Evolutionary conservation across 2,797 vertebrate genomes (phyloP), one percentile per base, ranked within the genome.

Genomic region (Melanogrammus aeglefinus): DNA sequence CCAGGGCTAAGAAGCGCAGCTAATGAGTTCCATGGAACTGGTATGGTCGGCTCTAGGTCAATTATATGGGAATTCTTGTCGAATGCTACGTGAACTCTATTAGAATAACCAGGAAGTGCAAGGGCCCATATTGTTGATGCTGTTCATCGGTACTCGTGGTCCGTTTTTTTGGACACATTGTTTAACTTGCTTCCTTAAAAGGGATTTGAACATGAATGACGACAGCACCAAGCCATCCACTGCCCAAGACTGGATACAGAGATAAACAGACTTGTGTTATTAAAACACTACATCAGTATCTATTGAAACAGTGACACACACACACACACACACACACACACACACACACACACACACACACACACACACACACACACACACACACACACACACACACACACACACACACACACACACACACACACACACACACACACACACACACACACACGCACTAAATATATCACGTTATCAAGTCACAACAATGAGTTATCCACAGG

Each of bases 21-120:
- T 27, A 1, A 27, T 24, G 63, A 87, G 87, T 83, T 86, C 80
- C 79, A 88, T 89, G 84, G 83, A 85, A 85, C 5, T 57, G 27
- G 80, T 74, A 38, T 18, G 33, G 69, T 77, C 86, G 75, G 79
- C 81, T 36, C 77, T 44, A 77, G 78, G 74, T 78, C 75, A 82
- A 82, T 69, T 63, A 6, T 27, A 27, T 27, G 9, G 10, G 63
- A 69, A 27, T 69, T 27, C 63, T 69, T 10, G n/a, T 69, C n/a
- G 63, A 27, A 27, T 69, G 9, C 24, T 63, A n/a, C 0, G 57
- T n/a, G 57, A 63, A 63, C n/a, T 24, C 6, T 63, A n/a, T 24
- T 51, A 51, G 47, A 51, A 21, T 6, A 51, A 13, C 21, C 47
- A 14, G 41, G 41, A 21, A 9, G 21, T 63, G n/a, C 63, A 69